A percentile compares a stretch with the other conserved stretches of the same genome.
These are phyloP conservation scores for Toxonevra muliebris DNA, from an alignment of 2,888 invertebrate species.

Conservation along the genomic window DNA sequence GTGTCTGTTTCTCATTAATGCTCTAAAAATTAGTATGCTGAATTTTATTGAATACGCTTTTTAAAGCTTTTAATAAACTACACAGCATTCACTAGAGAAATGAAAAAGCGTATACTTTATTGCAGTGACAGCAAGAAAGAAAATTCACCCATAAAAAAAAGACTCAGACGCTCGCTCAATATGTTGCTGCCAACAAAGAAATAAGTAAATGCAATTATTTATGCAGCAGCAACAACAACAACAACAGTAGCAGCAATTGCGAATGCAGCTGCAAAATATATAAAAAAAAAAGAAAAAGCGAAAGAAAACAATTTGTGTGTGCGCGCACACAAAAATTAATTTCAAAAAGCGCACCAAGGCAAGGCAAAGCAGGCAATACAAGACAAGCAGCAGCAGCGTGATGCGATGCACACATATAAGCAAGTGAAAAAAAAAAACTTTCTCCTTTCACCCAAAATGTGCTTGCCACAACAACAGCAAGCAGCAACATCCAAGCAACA, in stretches of 20 bases:
- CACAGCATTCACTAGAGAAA: too few relatives aligned
- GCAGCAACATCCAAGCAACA: too few relatives aligned
- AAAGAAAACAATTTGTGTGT: neutral
- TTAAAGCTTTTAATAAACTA: too few relatives aligned
- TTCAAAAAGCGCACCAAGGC: neutral
- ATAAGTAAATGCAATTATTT: neutral
- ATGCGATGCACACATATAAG: neutral
- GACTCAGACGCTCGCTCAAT: too few relatives aligned
- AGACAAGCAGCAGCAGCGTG: neutral
- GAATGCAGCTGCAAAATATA: neutral
- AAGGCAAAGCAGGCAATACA: constrained; percentile 4
- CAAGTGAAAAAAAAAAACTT: neutral
- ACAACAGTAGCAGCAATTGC: neutral
- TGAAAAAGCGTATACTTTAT: too few relatives aligned
- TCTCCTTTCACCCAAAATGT: constrained; percentile 11
- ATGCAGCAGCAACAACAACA: constrained; percentile 3
- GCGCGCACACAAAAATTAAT: neutral
- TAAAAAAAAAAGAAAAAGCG: neutral
- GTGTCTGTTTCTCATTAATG: too few relatives aligned
- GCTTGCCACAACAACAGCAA: too few relatives aligned
- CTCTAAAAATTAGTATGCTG: too few relatives aligned
- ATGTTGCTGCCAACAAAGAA: too few relatives aligned
- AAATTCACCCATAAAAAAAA: too few relatives aligned
- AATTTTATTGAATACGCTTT: too few relatives aligned
- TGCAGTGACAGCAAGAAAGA: too few relatives aligned